Percentiles rank a stretch among this genome's conserved stretches.
These are phyloP conservation scores for Kryptopterus vitreolus DNA, from an alignment of 2,797 vertebrate species.

Conservation along the genomic window DNA sequence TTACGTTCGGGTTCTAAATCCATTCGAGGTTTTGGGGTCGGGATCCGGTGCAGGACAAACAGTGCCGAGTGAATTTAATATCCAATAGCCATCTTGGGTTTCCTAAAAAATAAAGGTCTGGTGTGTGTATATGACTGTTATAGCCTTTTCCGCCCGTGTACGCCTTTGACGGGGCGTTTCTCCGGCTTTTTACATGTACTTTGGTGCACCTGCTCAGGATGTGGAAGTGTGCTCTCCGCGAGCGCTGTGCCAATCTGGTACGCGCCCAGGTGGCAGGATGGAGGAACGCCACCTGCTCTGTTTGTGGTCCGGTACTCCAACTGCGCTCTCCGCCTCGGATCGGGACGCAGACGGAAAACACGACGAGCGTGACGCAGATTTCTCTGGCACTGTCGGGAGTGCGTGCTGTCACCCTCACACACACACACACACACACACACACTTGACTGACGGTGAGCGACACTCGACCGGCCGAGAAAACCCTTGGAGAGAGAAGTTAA, in stretches of 20 bases:
- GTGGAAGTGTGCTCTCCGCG: no score
- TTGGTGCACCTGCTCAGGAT: neutral
- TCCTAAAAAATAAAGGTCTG: no score
- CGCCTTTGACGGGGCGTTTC: no score
- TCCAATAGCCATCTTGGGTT: no score
- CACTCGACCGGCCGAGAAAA: neutral
- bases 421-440: conserved; percentile 6
- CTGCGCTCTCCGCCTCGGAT: conserved; percentile 27
- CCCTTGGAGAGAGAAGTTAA: neutral
- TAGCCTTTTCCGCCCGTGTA: no score
- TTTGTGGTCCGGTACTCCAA: conserved; percentile 37
- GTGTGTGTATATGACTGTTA: no score
- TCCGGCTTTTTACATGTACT: neutral
- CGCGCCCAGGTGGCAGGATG: conserved; percentile 34
- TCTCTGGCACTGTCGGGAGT: conserved; percentile 29
- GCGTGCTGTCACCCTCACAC: conserved; percentile 37
- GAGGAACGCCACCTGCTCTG: conserved; percentile 16
- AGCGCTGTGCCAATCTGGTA: neutral
- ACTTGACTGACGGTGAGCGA: neutral
- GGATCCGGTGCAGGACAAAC: no score
- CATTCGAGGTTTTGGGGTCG: no score
- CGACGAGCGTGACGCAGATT: conserved; percentile 50
- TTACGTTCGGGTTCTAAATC: no score
- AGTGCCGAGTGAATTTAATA: no score
- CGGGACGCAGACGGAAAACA: conserved; percentile 33